These are phyloP conservation scores for Dorcus parallelipipedus DNA, from an alignment of 2,888 invertebrate species.

Conservation along the genomic window DNA sequence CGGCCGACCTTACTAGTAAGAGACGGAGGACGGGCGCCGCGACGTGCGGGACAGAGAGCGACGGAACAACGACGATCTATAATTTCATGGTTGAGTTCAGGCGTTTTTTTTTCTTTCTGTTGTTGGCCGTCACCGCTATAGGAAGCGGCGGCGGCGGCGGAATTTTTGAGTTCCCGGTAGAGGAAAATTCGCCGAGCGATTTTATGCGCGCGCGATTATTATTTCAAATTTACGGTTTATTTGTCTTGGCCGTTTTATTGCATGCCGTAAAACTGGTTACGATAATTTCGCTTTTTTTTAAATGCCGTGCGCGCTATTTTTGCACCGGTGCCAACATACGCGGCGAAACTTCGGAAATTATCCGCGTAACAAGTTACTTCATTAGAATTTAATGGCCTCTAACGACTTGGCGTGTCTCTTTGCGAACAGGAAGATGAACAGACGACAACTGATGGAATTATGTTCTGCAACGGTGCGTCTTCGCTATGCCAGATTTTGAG, in stretches of 20 bases:
- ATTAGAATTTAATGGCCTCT: no score
- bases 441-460: no score
- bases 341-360: no score
- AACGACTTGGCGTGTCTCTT: no score
- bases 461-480: no score
- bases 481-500: no score
- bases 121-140: background rate
- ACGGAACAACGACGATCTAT: conserved; percentile 8
- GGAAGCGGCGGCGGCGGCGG: background rate
- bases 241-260: background rate
- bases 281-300: no score
- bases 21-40: background rate
- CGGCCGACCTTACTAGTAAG: background rate
- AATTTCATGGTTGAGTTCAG: conserved; percentile 18
- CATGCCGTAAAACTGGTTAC: background rate
- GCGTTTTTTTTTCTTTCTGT: conserved; percentile 8
- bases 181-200: background rate
- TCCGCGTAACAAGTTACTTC: no score
- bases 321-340: no score
- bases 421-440: no score
- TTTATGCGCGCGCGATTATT: background rate
- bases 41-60: background rate
- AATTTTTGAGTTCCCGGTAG: background rate
- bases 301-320: no score
- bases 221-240: background rate